A percentile compares a stretch with the other conserved stretches of the same genome.
Conservation (phyloP, 2,797 vertebrate genomes). For the Falco berigora region DNA sequence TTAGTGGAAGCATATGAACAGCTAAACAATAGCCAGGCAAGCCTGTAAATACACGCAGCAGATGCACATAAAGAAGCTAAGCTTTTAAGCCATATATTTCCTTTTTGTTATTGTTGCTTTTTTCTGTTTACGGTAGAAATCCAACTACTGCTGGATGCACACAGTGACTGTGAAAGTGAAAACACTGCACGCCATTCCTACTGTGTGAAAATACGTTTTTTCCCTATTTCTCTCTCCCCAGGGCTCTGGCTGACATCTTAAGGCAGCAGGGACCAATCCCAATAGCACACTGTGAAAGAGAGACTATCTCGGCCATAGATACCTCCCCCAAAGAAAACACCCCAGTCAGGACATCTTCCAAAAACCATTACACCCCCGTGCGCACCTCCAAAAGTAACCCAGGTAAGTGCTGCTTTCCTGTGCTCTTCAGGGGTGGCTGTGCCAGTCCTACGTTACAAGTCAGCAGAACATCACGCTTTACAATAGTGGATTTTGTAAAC, state of each 20-base stretch:
- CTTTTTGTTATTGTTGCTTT: neutral
- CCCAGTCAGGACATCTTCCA: slow-evolving; percentile 88
- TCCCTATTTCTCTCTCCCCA: slow-evolving; percentile 53
- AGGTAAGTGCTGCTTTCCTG: slow-evolving; percentile 70
- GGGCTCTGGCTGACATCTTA: slow-evolving; percentile 96
- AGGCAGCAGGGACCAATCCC: slow-evolving; percentile 98
- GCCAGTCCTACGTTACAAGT: neutral
- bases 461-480: neutral
- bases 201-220: neutral
- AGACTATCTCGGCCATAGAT: slow-evolving; percentile 94
- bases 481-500: neutral
- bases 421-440: neutral
- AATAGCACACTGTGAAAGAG: slow-evolving; percentile 96
- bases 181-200: neutral
- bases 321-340: slow-evolving; percentile 96
- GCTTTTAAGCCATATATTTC: neutral
- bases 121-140: neutral
- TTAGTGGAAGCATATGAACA: neutral
- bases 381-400: slow-evolving; percentile 91
- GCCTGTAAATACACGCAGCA: neutral
- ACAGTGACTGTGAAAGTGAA: neutral
- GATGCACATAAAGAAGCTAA: neutral
- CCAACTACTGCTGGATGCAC: neutral
- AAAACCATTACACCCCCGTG: slow-evolving; percentile 96
- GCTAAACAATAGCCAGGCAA: neutral